These are phyloP conservation scores for Nesogale talazaci DNA, from an alignment of 2,113 vertebrate genomes.

Conservation along the genomic window DNA sequence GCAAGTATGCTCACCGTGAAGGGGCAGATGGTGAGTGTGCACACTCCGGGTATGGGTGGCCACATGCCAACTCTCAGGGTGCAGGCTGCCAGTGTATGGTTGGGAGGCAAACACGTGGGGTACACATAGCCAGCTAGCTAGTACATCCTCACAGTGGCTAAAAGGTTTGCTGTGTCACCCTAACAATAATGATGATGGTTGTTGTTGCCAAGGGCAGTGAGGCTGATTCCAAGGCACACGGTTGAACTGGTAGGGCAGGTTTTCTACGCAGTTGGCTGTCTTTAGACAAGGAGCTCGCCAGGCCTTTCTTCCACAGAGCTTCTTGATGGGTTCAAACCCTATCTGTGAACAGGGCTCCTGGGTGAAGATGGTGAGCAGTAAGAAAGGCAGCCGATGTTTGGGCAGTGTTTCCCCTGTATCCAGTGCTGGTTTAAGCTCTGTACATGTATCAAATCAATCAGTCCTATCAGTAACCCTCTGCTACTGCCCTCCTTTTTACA, in stretches of 20 bases:
- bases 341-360: background rate
- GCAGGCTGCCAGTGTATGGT: too few species aligned
- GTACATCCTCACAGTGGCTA: too few species aligned
- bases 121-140: too few species aligned
- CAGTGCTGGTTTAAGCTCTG: background rate
- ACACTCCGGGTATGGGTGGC: too few species aligned
- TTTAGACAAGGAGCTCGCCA: background rate
- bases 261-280: background rate
- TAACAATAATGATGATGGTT: background rate
- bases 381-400: background rate
- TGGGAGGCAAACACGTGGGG: too few species aligned
- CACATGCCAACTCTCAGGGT: too few species aligned
- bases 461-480: background rate
- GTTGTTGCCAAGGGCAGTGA: background rate
- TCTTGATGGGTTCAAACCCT: background rate
- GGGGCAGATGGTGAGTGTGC: too few species aligned
- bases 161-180: background rate
- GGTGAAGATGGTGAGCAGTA: background rate
- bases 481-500: background rate
- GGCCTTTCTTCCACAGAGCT: background rate
- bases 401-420: background rate
- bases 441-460: background rate
- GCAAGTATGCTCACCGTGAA: too few species aligned
- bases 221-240: background rate
- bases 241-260: background rate